These are phyloP conservation scores for Epizoanthus illoricatus DNA, from an alignment of 92 coral and sea anemone species.

Conservation along the genomic window DNA sequence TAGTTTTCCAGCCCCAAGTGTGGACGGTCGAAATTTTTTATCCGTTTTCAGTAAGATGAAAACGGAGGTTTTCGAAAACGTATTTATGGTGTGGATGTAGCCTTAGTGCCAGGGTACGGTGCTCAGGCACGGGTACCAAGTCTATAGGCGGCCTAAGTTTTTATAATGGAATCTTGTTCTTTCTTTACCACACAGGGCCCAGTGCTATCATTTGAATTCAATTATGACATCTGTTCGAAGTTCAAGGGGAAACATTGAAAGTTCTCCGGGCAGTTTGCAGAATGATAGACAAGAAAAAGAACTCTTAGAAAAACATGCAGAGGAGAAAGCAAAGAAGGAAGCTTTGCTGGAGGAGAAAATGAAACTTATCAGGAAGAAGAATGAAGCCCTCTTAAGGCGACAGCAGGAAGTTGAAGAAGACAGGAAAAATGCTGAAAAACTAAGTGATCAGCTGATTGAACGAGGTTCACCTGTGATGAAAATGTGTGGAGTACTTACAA, in stretches of 20 bases:
- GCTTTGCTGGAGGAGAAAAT: constrained; percentile 85
- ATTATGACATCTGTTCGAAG: constrained; percentile 6
- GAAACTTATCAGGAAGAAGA: constrained; percentile 72
- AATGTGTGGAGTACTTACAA: constrained; percentile 50
- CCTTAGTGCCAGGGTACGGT: too few species aligned
- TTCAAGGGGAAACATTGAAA: not conserved
- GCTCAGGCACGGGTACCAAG: too few species aligned
- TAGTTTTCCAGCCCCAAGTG: too few species aligned
- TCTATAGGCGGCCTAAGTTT: too few species aligned
- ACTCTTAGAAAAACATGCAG: constrained; percentile 27
- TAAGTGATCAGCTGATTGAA: constrained; percentile 53
- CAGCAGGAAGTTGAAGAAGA: constrained; percentile 91
- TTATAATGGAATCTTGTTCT: too few species aligned
- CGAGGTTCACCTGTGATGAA: constrained; percentile 30
- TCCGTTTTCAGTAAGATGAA: too few species aligned
- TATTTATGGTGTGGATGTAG: too few species aligned
- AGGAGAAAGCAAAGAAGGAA: constrained; percentile 66
- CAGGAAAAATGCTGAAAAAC: constrained; percentile 63
- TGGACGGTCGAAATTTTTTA: too few species aligned
- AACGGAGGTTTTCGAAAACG: too few species aligned
- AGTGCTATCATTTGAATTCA: too few species aligned
- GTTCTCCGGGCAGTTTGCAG: not conserved
- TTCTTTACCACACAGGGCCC: too few species aligned
- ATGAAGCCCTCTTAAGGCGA: constrained; percentile 75
- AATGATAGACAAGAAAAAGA: not conserved